A percentile compares a stretch with the other conserved stretches of the same genome.
Evolutionary conservation across 2,888 invertebrate species (phyloP).

Genomic region (Hydroisotoma schaefferi): DNA sequence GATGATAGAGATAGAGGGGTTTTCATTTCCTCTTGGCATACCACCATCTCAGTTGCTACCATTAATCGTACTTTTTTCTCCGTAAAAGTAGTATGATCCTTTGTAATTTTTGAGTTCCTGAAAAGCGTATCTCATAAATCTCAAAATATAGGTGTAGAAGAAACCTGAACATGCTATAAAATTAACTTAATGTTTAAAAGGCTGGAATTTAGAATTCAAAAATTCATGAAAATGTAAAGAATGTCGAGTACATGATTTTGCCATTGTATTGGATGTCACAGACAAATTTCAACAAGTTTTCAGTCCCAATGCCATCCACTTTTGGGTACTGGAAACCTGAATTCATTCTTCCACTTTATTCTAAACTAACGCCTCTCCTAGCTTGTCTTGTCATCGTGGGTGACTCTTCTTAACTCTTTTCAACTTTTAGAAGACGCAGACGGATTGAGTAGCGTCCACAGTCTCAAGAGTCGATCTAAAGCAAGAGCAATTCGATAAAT

Average conservation of each 20-base stretch:
- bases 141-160: no score
- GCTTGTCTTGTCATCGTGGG: constrained; percentile 37
- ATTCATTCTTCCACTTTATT: constrained; percentile 25
- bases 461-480: not conserved
- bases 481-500: no score
- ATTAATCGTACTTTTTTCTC: no score
- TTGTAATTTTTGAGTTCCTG: no score
- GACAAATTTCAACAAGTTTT: constrained; percentile 47
- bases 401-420: constrained; percentile 20
- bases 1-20: no score
- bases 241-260: constrained; percentile 44
- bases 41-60: no score
- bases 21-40: no score
- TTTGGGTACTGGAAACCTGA: constrained; percentile 24
- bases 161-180: no score
- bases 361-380: constrained; percentile 30
- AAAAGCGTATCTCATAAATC: no score
- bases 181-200: no score
- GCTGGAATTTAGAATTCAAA: constrained; percentile 12
- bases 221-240: constrained; percentile 35
- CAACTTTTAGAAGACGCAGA: not conserved
- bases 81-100: no score
- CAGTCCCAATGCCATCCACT: constrained; percentile 43
- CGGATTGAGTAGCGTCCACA: not conserved
- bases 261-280: constrained; percentile 41